Evolutionary conservation across 2,113 vertebrate genomes (phyloP), one percentile per base, ranked within the genome.

Genomic region (Cettia cetti): DNA sequence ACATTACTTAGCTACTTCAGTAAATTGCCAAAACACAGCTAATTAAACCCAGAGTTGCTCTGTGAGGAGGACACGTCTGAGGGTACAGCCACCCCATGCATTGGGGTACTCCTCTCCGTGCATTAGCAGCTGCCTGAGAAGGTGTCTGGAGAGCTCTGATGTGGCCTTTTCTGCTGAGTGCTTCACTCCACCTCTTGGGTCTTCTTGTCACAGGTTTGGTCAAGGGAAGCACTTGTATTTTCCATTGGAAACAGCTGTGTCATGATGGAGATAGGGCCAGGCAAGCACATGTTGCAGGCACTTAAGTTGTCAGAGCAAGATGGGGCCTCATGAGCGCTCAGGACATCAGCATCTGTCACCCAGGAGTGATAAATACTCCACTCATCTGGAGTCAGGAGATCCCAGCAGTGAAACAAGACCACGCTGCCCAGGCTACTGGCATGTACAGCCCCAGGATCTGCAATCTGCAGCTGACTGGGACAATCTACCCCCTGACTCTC

Each of bases 321-420:
- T 4, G 1, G 1, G 66, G 6, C 28, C 56, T 66, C 0, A 0
- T 30, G 59, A 63, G 61, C 0, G 1, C 37, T 91, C 53, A 37
- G 49, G 68, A 47, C 3, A 1, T 22, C 10, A 5, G 49, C 33
- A 81, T 54, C 66, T 72, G 70, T 69, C 90, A 93, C 66, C 37
- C 7, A 50, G 71, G 56, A 68, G 65, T 15, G 31, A 54, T 39
- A 27, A 90, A 87, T 0, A 1, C 12, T 74, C 57, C 27, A 1
- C 7, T 37, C 57, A 35, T 18, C 42, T 16, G 39, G 50, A 83
- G 35, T 30, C 35, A 35, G 63, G 40, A 76, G n/a, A 53, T 16
- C 12, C 18, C 7, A 1, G n/a, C 44, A 85, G 56, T 49, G 86
- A 27, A 56, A 82, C 30, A 47, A 24, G 24, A 42, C 18, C 13